Conservation (phyloP, 2,797 vertebrate species). For the Psittacula derbiana region DNA sequence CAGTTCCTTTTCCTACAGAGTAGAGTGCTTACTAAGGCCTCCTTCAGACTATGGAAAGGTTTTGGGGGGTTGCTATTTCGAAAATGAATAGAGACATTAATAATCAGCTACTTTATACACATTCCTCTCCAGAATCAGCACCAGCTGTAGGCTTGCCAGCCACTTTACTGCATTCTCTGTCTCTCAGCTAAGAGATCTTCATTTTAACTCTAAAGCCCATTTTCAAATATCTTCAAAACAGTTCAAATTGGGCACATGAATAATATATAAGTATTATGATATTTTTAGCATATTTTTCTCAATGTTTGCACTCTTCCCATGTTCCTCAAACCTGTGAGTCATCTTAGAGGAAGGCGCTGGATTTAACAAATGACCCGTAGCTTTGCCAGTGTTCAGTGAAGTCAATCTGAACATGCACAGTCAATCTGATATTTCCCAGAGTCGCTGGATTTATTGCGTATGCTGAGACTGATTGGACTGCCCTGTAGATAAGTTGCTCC, state of each 20-base stretch:
- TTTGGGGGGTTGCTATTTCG: neutral
- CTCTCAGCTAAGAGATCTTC: neutral
- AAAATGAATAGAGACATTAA: neutral
- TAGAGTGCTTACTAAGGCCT: neutral
- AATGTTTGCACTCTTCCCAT: neutral
- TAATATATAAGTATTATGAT: neutral
- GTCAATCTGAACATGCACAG: neutral
- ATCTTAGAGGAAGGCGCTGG: neutral
- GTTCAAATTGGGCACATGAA: neutral
- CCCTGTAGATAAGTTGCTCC: neutral
- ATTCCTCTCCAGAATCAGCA: neutral
- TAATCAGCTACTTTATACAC: neutral
- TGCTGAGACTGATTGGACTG: neutral
- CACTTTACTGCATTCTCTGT: conserved; percentile 32
- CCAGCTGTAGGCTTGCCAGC: neutral
- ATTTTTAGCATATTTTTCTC: neutral
- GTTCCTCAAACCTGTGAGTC: neutral
- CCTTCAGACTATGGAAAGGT: neutral
- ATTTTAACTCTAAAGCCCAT: neutral
- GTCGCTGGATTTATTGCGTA: neutral
- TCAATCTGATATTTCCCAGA: neutral
- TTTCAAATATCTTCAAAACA: neutral
- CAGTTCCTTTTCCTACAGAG: neutral
- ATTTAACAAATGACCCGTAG: neutral
- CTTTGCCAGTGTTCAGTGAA: neutral